phyloP scores from a whole-genome alignment of 2,888 invertebrate species.

The Fragum whitleyi region DNA sequence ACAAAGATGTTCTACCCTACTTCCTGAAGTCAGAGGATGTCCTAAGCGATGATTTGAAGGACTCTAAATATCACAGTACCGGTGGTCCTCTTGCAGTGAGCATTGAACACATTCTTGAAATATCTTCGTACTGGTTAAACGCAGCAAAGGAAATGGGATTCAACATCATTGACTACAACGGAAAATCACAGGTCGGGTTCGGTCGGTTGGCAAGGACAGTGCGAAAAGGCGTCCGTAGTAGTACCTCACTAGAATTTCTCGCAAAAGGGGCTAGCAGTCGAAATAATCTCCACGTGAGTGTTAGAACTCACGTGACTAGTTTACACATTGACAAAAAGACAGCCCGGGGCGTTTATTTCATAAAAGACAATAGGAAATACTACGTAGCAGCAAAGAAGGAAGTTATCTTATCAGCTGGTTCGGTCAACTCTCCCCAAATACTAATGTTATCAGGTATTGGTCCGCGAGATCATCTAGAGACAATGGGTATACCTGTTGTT shows the following conservation, averaged over 20 bases:
- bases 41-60: not conserved
- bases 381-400: constrained; percentile 70
- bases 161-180: constrained; percentile 42
- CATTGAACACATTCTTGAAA: not conserved
- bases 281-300: constrained; percentile 36
- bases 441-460: constrained; percentile 84
- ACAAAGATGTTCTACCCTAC: constrained; percentile 20
- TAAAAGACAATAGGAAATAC: constrained; percentile 56
- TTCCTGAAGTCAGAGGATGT: constrained; percentile 25
- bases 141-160: constrained; percentile 43
- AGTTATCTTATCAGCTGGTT: constrained; percentile 82
- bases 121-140: constrained; percentile 12
- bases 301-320: constrained; percentile 68
- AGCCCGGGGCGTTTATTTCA: constrained; percentile 74
- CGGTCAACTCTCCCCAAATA: constrained; percentile 82
- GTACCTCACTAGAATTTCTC: constrained; percentile 33
- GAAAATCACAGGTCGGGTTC: constrained; percentile 32
- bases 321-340: constrained; percentile 68
- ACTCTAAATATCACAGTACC: constrained; percentile 8
- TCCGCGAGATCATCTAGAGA: constrained; percentile 80
- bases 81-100: not conserved
- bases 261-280: not conserved
- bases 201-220: constrained; percentile 31
- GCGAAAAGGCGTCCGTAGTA: constrained; percentile 36
- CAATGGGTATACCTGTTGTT: constrained; percentile 78